Base-by-base conservation (phyloP, 2,888 invertebrate genomes). In the Macropis europaea region DNA sequence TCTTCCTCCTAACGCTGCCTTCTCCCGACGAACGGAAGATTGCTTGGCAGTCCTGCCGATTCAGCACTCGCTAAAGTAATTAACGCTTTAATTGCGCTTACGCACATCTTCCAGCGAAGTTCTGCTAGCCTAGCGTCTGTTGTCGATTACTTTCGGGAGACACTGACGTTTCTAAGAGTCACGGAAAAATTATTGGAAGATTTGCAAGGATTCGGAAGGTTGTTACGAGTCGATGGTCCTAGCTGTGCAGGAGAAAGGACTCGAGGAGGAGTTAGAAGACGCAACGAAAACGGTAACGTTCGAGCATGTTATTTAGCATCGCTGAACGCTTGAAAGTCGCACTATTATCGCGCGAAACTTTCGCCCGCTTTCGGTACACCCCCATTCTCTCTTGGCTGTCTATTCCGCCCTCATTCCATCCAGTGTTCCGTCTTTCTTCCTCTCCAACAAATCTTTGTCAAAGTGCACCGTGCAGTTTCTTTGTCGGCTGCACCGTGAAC, bases 311-410 rank as follows among this genome's bases (percentile, higher is more conserved):
- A 73, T 66, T 73, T 73, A 66, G 73, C 50, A 60, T 73, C 54
- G 22, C 43, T 42, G 50, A 34, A 43, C 62, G 50, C 73, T 66
- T 63, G 64, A 73, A 73, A 72, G 60, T 73, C 66, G 32, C 56
- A 67, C 73, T 73, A 73, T 73, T 73, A 73, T 73, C 73, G 61
- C 73, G 56, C 57, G 67, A 73, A 73, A 73, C 61, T 73, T 73
- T 73, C 42, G 52, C 67, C 32, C 66, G 56, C 60, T 62, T 57
- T 73, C 72, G n/a, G 71, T 53, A 62, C 56, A 43, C 48, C 52
- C 48, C 42, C 45, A 43, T 45, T 69, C 69, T 50, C 60, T 50
- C 22, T 38, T 40, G 45, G 43, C 36, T 30, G 26, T 34, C 42
- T 26, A n/a, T n/a, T 13, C 17, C 42, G 5, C n/a, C 38, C 59